These are phyloP conservation scores for Phytoseiulus persimilis DNA, from an alignment of 2,888 invertebrate genomes.

Conservation along the genomic window DNA sequence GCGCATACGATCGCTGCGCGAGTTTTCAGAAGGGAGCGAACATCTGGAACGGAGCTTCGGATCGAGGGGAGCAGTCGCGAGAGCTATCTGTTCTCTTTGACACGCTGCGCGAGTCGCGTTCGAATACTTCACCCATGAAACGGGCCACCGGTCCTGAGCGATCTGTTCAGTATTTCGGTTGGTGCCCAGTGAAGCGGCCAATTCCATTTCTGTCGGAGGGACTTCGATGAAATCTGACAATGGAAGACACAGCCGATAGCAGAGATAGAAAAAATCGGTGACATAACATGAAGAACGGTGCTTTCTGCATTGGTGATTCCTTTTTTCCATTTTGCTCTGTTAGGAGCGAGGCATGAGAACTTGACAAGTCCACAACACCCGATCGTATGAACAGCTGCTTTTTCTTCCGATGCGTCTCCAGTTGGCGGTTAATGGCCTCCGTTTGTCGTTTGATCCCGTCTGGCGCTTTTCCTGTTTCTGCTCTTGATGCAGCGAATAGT, in stretches of 20 bases:
- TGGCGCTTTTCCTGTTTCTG: neutral
- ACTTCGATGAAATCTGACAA: neutral
- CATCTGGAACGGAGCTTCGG: neutral
- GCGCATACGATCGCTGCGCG: neutral
- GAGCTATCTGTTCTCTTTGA: no score
- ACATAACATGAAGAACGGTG: neutral
- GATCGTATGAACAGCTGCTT: neutral
- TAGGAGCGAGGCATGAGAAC: neutral
- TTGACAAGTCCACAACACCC: neutral
- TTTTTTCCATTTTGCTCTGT: neutral
- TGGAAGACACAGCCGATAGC: neutral
- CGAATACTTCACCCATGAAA: neutral
- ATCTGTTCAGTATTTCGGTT: neutral
- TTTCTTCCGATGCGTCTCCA: neutral
- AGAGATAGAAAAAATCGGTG: neutral
- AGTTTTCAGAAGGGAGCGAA: neutral
- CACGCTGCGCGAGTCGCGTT: neutral
- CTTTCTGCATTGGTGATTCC: neutral
- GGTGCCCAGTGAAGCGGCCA: neutral
- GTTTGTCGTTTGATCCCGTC: neutral
- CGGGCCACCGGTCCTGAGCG: neutral
- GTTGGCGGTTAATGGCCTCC: neutral
- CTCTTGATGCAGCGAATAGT: neutral
- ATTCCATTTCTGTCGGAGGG: neutral
- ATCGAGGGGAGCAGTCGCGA: neutral